A percentile compares a stretch with the other conserved stretches of the same genome.
Conservation (phyloP, 2,113 vertebrate species). For the Melanerpes aurifrons region DNA sequence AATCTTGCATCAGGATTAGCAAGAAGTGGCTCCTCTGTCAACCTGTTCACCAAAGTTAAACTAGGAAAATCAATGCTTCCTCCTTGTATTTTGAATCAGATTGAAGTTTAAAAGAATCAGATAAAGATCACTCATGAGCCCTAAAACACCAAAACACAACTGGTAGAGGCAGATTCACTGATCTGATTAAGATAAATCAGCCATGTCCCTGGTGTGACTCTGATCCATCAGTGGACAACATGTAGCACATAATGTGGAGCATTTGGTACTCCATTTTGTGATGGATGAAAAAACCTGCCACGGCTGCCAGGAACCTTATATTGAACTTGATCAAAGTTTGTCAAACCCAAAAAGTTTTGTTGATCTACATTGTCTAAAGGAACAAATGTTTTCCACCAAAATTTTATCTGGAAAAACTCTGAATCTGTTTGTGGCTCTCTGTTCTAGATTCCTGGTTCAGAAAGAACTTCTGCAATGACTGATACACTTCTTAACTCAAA, state of each 20-base stretch:
- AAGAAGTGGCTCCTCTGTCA: background rate
- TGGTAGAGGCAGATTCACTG: background rate
- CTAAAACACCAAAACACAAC: background rate
- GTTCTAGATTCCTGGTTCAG: background rate
- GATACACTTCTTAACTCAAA: constrained; percentile 2
- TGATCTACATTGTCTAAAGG: background rate
- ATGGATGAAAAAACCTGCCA: background rate
- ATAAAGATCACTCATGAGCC: background rate
- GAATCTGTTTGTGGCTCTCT: background rate
- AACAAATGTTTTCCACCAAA: background rate
- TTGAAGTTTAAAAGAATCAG: background rate
- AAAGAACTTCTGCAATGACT: background rate
- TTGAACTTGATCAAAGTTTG: background rate
- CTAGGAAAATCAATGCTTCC: background rate
- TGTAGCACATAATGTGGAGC: background rate
- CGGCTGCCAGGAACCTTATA: background rate
- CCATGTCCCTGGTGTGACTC: accelerated
- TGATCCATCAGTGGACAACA: background rate
- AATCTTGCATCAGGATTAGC: background rate
- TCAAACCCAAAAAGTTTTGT: background rate
- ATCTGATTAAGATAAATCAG: background rate
- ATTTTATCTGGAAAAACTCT: background rate
- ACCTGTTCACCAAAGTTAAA: background rate
- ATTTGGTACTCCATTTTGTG: background rate
- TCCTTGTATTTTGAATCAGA: background rate